Percentiles rank a stretch among this genome's conserved stretches.
phyloP scores from a whole-genome alignment of 2,888 invertebrate genomes.

The Hydraecia micacea region DNA sequence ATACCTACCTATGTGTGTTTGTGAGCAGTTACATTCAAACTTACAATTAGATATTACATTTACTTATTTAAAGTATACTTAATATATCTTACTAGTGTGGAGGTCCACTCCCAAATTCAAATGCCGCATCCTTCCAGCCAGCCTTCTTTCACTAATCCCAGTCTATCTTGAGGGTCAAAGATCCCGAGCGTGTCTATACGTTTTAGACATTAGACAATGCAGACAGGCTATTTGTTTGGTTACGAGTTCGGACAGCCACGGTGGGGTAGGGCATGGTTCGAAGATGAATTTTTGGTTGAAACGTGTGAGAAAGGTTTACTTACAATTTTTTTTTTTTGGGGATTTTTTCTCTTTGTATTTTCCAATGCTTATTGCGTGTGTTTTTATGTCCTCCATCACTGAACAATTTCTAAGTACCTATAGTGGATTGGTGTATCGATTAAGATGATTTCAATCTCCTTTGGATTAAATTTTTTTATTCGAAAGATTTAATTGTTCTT shows the following conservation, averaged over 20 bases:
- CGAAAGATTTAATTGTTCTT: background rate
- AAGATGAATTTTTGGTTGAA: background rate
- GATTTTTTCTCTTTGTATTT: background rate
- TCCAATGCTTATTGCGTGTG: background rate
- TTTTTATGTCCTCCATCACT: background rate
- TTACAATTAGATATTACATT: too few relatives aligned
- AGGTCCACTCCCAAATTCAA: background rate
- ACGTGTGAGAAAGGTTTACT: background rate
- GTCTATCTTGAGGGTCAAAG: slow-evolving; percentile 77
- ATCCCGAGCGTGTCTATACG: slow-evolving; percentile 73
- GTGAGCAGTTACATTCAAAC: too few relatives aligned
- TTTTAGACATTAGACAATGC: slow-evolving; percentile 67
- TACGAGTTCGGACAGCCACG: slow-evolving; percentile 44
- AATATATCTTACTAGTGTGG: too few relatives aligned
- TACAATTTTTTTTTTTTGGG: background rate
- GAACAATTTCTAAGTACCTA: background rate
- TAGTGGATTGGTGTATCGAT: background rate
- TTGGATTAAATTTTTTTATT: background rate
- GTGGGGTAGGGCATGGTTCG: slow-evolving; percentile 42
- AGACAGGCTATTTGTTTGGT: slow-evolving; percentile 59
- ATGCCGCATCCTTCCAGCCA: slow-evolving; percentile 61
- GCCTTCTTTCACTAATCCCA: slow-evolving; percentile 10
- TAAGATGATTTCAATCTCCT: background rate
- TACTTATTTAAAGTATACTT: too few relatives aligned
- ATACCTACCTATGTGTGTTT: too few relatives aligned